Conservation (phyloP, 2,113 vertebrate genomes). For the Phoxinus phoxinus region DNA sequence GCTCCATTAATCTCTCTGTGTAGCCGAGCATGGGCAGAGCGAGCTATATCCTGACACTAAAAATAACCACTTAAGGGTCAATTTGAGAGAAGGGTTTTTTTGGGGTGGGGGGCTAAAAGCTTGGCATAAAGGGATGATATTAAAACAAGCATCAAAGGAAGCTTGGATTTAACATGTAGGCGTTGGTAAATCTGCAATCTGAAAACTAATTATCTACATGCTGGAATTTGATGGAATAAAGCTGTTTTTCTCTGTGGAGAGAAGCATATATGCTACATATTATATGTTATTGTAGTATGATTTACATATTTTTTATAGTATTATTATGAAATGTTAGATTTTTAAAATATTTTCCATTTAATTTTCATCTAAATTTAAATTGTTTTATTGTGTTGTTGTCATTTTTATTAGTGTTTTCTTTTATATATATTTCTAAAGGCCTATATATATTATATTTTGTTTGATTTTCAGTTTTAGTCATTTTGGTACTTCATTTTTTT, state of each 20-base stretch:
- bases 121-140: constrained; percentile 55
- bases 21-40: constrained; percentile 68
- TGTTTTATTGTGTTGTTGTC: too few species aligned
- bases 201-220: not conserved
- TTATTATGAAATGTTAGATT: too few species aligned
- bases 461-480: too few species aligned
- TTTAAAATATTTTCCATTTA: too few species aligned
- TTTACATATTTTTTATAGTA: too few species aligned
- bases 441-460: too few species aligned
- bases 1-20: constrained; percentile 78
- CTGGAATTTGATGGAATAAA: not conserved
- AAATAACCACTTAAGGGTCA: constrained; percentile 78
- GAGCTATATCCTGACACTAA: constrained; percentile 76
- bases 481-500: not conserved
- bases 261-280: not conserved
- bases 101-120: constrained; percentile 48
- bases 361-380: too few species aligned
- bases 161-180: constrained; percentile 41
- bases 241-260: not conserved
- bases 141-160: constrained; percentile 19
- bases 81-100: constrained; percentile 40
- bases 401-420: too few species aligned
- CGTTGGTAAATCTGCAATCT: constrained; percentile 40
- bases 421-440: too few species aligned
- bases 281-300: too few species aligned